phyloP scores from a whole-genome alignment of 1,140 invertebrate species.

The Antheraea mylitta region DNA sequence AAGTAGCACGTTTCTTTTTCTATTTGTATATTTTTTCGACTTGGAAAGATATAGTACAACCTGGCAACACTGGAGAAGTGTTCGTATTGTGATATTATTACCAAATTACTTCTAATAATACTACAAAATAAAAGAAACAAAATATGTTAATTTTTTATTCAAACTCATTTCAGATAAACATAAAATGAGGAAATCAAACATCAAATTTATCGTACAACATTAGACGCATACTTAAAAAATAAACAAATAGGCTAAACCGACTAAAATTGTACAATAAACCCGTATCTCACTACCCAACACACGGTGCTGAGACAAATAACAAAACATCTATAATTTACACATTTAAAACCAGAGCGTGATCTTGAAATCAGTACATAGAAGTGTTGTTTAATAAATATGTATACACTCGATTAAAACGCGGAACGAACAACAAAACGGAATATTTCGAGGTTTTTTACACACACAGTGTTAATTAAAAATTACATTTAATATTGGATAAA shows the following conservation, averaged over 20 bases:
- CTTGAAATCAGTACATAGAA: constrained; percentile 23
- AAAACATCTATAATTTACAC: constrained; percentile 17
- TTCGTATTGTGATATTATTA: no score
- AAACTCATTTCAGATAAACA: constrained; percentile 72
- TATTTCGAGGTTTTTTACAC: constrained; percentile 46
- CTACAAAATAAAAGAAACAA: constrained; percentile 39
- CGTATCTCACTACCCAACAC: constrained; percentile 44
- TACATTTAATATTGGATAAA: constrained; percentile 15
- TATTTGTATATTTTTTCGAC: no score
- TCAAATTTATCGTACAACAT: constrained; percentile 45
- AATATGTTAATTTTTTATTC: constrained; percentile 66
- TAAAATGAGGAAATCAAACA: constrained; percentile 62
- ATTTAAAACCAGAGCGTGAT: constrained; percentile 28
- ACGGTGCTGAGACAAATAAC: constrained; percentile 41
- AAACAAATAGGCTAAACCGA: constrained; percentile 34
- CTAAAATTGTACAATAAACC: constrained; percentile 45
- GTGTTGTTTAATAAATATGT: constrained; percentile 26
- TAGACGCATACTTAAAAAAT: constrained; percentile 36
- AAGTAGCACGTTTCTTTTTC: no score
- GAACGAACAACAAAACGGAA: constrained; percentile 35
- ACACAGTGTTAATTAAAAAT: constrained; percentile 36
- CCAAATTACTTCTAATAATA: no score
- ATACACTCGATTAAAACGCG: neutral
- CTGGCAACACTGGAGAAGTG: no score
- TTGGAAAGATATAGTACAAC: no score